Base-by-base conservation (phyloP, 2,113 vertebrate genomes). In the Monopterus albus region DNA sequence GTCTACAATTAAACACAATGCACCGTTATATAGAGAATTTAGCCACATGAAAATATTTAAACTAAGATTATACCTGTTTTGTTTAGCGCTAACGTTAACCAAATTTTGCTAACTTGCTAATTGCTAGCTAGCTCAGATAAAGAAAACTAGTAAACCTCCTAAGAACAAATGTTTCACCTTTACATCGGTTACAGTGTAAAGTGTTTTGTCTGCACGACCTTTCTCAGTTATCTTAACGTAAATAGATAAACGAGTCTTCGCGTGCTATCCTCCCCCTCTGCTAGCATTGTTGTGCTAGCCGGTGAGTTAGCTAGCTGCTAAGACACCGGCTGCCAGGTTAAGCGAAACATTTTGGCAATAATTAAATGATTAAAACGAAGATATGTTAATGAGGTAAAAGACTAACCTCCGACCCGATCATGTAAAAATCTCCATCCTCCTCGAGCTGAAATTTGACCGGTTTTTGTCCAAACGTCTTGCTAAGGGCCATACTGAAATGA, bases 381-480 rank as follows among this genome's bases (percentile, higher is more conserved):
- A 0, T 8, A 2, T 1, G 1, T 35, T 1, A 3, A 31, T 18
- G 0, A 1, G 0, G 3, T 47, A 3, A 65, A 46, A 21, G 1
- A 73, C 83, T n/a, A 13, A 96, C 96, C 95, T 97, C 96, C 3
- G 96, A 97, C 43, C 96, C 96, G 74, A 97, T 97, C 96, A 97
- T 97, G 60, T 94, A 96, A 84, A 95, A 97, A 61, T 97, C 96
- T 57, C 96, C 96, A 88, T 96, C 95, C 42, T 97, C 96, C 82
- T 96, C 96, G 42, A 97, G 92, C 88, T 97, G 96, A 85, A 97
- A 97, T 87, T 96, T 97, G 42, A 97, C 95, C 80, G 96, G 96
- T 93, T 97, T 97, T 79, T 97, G 96, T 69, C 96, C 96, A 84
- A 97, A 97, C 61, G 96, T 97, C 75, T 97, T 97, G 86, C 96